A percentile compares a stretch with the other conserved stretches of the same genome.
Conservation (phyloP, 1,140 invertebrate genomes). For the Bathynomus jamesi region DNA sequence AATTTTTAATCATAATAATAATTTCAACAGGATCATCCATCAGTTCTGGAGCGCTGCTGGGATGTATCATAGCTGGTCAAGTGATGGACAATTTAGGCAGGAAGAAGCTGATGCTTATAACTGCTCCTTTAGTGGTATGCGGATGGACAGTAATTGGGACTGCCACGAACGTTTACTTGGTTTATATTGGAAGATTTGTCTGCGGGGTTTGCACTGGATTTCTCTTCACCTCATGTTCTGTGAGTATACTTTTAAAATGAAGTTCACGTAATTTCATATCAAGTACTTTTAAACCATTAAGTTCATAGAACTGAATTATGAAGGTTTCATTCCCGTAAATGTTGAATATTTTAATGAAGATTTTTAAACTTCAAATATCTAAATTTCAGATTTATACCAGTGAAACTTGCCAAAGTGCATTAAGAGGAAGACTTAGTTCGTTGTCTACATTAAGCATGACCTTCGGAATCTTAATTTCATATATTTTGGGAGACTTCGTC, state of each 20-base stretch:
- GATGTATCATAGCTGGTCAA: not conserved
- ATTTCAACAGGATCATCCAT: not conserved
- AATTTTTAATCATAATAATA: too few species aligned
- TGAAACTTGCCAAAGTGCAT: not conserved
- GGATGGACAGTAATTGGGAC: not conserved
- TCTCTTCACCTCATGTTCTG: not conserved
- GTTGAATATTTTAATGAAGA: not conserved
- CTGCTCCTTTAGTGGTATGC: not conserved
- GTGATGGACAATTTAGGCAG: not conserved
- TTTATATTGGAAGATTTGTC: not conserved
- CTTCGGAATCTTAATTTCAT: constrained; percentile 17
- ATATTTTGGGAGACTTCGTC: constrained; percentile 7
- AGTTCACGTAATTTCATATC: not conserved
- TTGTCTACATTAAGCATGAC: constrained; percentile 15
- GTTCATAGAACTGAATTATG: not conserved
- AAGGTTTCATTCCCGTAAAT: not conserved
- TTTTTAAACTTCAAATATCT: not conserved
- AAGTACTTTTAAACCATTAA: not conserved
- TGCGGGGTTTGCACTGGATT: not conserved
- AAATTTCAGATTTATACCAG: not conserved
- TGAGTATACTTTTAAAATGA: not conserved
- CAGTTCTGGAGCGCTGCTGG: not conserved
- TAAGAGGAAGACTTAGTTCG: constrained; percentile 12
- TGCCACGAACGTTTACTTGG: not conserved
- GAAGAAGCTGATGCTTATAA: not conserved